These are phyloP conservation scores for Heliconius ethilla DNA, from an alignment of 2,888 invertebrate species.

Conservation along the genomic window DNA sequence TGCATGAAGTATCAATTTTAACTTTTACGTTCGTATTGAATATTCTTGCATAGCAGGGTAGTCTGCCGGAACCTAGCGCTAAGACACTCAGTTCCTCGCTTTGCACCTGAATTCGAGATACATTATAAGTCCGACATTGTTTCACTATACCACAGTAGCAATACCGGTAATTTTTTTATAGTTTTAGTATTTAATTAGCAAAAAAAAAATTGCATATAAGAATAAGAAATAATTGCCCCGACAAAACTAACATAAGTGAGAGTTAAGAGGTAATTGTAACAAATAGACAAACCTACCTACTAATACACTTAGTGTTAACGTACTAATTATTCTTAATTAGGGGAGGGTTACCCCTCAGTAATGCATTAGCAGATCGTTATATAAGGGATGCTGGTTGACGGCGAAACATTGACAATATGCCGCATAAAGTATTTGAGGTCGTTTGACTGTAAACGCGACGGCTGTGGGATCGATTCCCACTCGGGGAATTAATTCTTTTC, in stretches of 20 bases:
- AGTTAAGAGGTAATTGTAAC: slow-evolving; percentile 18
- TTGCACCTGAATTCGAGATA: too few species aligned
- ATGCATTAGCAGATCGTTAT: slow-evolving; percentile 1
- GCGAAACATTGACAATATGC: not conserved
- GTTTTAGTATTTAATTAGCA: too few species aligned
- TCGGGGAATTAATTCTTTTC: not conserved
- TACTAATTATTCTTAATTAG: slow-evolving; percentile 9
- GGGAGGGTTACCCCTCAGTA: not conserved
- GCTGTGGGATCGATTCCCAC: not conserved
- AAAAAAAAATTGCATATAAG: not conserved
- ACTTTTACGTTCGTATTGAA: not conserved
- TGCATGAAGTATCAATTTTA: not conserved
- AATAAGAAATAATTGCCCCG: not conserved
- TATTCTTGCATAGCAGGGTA: not conserved
- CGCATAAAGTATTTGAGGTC: not conserved
- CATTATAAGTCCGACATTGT: too few species aligned
- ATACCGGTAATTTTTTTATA: too few species aligned
- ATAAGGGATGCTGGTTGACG: not conserved
- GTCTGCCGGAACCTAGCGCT: too few species aligned
- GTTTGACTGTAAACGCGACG: not conserved
- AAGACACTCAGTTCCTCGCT: too few species aligned
- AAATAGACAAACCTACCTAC: not conserved
- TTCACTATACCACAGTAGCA: too few species aligned
- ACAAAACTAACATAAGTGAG: not conserved
- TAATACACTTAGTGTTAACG: not conserved